phyloP scores from a whole-genome alignment of 2,888 invertebrate species.

The Geophilus truncorum region DNA sequence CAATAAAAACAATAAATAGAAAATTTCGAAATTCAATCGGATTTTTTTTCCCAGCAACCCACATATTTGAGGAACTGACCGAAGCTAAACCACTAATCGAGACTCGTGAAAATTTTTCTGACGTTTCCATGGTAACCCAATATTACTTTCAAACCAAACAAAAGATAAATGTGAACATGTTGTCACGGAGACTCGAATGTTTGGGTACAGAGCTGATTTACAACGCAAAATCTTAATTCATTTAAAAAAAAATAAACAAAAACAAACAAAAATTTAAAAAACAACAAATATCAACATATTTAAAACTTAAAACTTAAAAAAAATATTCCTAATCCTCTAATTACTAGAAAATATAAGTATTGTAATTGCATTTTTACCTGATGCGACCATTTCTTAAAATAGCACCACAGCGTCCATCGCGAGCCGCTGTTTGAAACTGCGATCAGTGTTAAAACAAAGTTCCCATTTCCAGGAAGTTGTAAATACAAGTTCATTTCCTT shows the following conservation, averaged over 20 bases:
- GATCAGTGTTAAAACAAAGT: background rate
- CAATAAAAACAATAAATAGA: background rate
- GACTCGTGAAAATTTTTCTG: slow-evolving; percentile 8
- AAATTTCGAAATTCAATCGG: background rate
- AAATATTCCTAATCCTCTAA: too few relatives aligned
- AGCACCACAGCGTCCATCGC: background rate
- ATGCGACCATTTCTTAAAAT: slow-evolving; percentile 1
- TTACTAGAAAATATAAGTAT: background rate
- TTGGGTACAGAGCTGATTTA: background rate
- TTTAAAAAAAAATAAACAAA: background rate
- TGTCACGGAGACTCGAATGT: slow-evolving; percentile 25
- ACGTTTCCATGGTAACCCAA: slow-evolving; percentile 16
- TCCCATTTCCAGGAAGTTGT: slow-evolving; percentile 30
- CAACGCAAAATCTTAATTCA: background rate
- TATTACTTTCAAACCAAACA: slow-evolving; percentile 29
- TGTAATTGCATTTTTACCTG: background rate
- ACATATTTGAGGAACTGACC: background rate
- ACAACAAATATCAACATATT: background rate
- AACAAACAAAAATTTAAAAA: background rate
- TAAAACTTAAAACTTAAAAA: background rate
- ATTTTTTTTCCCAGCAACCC: background rate
- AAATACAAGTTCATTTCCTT: slow-evolving; percentile 27
- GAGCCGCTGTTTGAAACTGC: background rate
- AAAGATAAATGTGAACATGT: slow-evolving; percentile 28
- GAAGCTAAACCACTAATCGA: background rate